A percentile compares a stretch with the other conserved stretches of the same genome.
phyloP scores from a whole-genome alignment of 2,797 vertebrate species.

The Dendrocincla fuliginosa region DNA sequence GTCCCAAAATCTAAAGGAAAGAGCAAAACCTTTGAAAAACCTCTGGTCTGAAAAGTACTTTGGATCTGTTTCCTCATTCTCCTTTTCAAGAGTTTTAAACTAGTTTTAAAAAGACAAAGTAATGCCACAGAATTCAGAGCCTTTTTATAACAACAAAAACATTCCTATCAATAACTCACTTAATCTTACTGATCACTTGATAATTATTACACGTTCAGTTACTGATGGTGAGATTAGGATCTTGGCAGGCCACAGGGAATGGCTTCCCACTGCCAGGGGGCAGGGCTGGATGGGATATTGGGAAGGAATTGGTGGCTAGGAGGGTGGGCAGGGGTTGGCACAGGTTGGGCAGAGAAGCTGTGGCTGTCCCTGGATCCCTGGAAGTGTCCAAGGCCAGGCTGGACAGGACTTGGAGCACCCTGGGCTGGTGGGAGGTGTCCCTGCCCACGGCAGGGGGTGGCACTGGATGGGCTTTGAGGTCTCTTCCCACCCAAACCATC shows the following conservation, averaged over 20 bases:
- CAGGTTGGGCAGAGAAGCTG: not conserved
- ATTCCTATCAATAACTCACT: not conserved
- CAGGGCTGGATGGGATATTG: rapidly evolving
- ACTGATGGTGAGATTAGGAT: not conserved
- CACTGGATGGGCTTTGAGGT: not conserved
- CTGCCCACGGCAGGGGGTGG: not conserved
- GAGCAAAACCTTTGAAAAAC: not conserved
- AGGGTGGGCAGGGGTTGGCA: rapidly evolving
- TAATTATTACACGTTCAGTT: not conserved
- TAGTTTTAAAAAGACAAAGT: not conserved
- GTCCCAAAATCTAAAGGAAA: not conserved
- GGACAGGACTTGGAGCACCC: not conserved
- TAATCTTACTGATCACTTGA: rapidly evolving
- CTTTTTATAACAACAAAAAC: not conserved
- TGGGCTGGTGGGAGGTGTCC: not conserved
- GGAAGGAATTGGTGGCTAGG: rapidly evolving
- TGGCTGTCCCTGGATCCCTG: not conserved
- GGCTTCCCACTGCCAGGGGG: not conserved
- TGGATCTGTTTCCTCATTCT: not conserved
- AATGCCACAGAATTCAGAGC: not conserved
- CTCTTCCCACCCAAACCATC: not conserved
- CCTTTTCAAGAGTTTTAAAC: not conserved
- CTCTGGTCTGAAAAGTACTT: not conserved
- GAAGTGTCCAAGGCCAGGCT: not conserved
- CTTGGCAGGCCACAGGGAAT: not conserved